phyloP scores from a whole-genome alignment of 1,140 invertebrate genomes.

The Nasonia longicornis region DNA sequence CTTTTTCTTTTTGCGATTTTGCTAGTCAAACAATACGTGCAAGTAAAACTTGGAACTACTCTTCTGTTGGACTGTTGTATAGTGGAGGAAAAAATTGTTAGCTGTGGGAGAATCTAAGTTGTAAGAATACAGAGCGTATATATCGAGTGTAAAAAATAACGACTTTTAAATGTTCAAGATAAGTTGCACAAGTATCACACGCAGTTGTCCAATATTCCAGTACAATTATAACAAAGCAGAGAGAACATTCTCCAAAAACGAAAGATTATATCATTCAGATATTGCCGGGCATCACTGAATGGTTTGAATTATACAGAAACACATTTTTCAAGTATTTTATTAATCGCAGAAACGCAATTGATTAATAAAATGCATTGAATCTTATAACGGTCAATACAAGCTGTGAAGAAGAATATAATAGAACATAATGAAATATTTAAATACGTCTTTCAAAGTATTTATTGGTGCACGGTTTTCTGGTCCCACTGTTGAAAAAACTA shows the following conservation, averaged over 20 bases:
- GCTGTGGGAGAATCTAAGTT: not conserved
- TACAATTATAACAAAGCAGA: slow-evolving; percentile 39
- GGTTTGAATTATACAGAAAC: slow-evolving; percentile 23
- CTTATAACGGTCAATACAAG: not conserved
- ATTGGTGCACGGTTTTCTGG: slow-evolving; percentile 2
- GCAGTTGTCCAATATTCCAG: slow-evolving; percentile 41
- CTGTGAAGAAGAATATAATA: not conserved
- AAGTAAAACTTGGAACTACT: slow-evolving; percentile 30
- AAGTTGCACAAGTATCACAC: slow-evolving; percentile 34
- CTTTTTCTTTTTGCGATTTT: slow-evolving; percentile 30
- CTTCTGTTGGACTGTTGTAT: not conserved
- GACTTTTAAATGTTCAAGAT: slow-evolving; percentile 17
- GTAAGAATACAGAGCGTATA: not conserved
- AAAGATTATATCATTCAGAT: slow-evolving; percentile 21
- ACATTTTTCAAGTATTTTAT: slow-evolving; percentile 24
- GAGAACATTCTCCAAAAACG: not conserved
- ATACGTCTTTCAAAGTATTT: slow-evolving; percentile 22
- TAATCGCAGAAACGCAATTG: not conserved
- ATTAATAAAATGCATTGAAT: slow-evolving; percentile 32
- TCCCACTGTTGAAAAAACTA: slow-evolving; percentile 20
- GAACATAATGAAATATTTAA: not conserved
- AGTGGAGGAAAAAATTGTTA: slow-evolving; percentile 23
- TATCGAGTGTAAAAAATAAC: slow-evolving; percentile 13
- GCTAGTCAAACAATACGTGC: slow-evolving; percentile 37
- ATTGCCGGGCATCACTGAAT: slow-evolving; percentile 28